These are phyloP conservation scores for Drosophila nr. fundita DNA, from an alignment of 2,888 invertebrate species.

Conservation along the genomic window DNA sequence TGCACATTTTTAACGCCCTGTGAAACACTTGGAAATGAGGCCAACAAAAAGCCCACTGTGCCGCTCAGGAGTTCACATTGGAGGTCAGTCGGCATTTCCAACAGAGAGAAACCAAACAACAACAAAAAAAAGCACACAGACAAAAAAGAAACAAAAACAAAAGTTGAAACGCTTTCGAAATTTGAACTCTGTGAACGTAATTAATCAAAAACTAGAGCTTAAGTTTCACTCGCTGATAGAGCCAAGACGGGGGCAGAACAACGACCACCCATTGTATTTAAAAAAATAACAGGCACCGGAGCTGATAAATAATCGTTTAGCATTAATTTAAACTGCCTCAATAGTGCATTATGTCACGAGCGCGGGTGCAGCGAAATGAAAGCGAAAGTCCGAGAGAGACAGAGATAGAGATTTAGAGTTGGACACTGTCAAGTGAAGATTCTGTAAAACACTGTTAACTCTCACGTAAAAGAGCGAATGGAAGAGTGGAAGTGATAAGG, in stretches of 20 bases:
- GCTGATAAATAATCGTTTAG: constrained; percentile 74
- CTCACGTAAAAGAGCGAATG: constrained; percentile 58
- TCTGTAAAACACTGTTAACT: constrained; percentile 17
- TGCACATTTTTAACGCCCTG: constrained; percentile 51
- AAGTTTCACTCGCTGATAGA: constrained; percentile 47
- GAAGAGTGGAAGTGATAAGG: constrained; percentile 69
- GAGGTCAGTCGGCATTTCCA: constrained; percentile 20
- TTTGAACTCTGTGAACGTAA: constrained; percentile 51
- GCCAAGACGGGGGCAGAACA: constrained; percentile 26
- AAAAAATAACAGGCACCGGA: constrained; percentile 6
- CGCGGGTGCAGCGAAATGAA: constrained; percentile 61
- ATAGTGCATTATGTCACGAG: constrained; percentile 75
- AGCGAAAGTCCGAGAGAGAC: constrained; percentile 72
- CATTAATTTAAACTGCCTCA: constrained; percentile 65
- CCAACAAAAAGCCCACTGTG: constrained; percentile 28
- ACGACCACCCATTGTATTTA: constrained; percentile 36
- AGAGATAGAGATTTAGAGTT: not conserved
- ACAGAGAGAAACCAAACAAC: not conserved
- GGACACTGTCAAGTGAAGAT: not conserved
- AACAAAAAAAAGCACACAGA: not conserved
- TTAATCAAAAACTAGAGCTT: constrained; percentile 72
- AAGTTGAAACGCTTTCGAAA: constrained; percentile 51
- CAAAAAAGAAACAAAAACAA: not conserved
- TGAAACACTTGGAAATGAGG: constrained; percentile 30
- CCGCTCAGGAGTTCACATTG: constrained; percentile 16